phyloP scores from a whole-genome alignment of 2,113 vertebrate genomes.

The Sapajus apella region DNA sequence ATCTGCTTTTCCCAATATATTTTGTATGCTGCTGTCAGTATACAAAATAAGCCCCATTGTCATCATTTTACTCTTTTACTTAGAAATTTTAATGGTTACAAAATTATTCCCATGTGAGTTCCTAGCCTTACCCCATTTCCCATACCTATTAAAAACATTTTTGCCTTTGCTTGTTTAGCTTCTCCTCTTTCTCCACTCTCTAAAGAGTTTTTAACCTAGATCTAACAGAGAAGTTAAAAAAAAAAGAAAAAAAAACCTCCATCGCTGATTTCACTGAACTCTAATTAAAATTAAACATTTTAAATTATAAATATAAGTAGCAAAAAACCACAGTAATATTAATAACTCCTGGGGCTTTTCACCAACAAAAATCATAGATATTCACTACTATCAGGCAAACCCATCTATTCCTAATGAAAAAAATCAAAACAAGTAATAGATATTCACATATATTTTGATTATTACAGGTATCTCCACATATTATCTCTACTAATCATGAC shows the following conservation, averaged over 20 bases:
- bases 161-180: not conserved
- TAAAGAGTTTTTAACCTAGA: not conserved
- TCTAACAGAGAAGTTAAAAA: not conserved
- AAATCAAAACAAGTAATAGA: not conserved
- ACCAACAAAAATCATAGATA: not conserved
- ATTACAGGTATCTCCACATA: not conserved
- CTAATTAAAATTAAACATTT: slow-evolving; percentile 27
- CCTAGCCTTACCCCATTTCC: not conserved
- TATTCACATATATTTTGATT: not conserved
- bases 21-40: not conserved
- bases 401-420: no score
- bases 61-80: not conserved
- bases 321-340: not conserved
- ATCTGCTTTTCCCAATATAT: not conserved
- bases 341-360: not conserved
- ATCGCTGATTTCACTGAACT: not conserved
- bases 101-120: not conserved
- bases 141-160: not conserved
- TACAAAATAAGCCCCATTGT: not conserved
- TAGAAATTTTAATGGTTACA: not conserved
- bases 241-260: not conserved
- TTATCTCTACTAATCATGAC: not conserved
- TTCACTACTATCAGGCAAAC: not conserved
- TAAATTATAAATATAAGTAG: not conserved
- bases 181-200: not conserved